These are phyloP conservation scores for Drosophila phalerata DNA, from an alignment of 2,888 invertebrate genomes.

Conservation along the genomic window DNA sequence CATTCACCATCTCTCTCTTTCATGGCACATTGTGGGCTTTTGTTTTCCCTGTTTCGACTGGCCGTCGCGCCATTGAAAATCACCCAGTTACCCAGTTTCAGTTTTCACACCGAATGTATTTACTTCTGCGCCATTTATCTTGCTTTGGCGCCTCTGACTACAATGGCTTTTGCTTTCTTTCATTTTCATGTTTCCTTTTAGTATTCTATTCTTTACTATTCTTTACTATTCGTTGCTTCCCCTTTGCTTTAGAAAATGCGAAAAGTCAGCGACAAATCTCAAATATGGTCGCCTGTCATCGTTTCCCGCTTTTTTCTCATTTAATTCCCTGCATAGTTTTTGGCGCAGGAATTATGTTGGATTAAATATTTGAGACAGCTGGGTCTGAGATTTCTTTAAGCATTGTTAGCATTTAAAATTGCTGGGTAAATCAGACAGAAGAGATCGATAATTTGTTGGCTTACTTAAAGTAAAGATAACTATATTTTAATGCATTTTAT, in stretches of 20 bases:
- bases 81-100: slow-evolving; percentile 41
- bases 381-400: slow-evolving; percentile 11
- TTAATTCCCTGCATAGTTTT: slow-evolving; percentile 54
- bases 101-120: slow-evolving; percentile 74
- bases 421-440: not conserved
- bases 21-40: slow-evolving; percentile 43
- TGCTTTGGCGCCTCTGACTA: slow-evolving; percentile 74
- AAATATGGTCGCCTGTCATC: slow-evolving; percentile 36
- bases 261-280: slow-evolving; percentile 50
- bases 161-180: slow-evolving; percentile 48
- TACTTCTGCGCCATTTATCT: slow-evolving; percentile 77
- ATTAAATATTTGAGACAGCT: slow-evolving; percentile 34
- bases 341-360: slow-evolving; percentile 27
- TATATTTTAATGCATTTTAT: not conserved
- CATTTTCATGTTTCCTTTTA: slow-evolving; percentile 9
- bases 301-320: slow-evolving; percentile 18
- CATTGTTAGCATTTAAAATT: not conserved
- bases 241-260: slow-evolving; percentile 30
- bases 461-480: not conserved
- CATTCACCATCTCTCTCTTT: not conserved
- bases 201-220: slow-evolving; percentile 28
- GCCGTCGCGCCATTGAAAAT: slow-evolving; percentile 18
- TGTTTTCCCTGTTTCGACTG: slow-evolving; percentile 57
- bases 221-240: slow-evolving; percentile 13
- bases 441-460: not conserved